Evolutionary conservation across 2,888 invertebrate species (phyloP), one percentile per base, ranked within the genome.

Genomic region (Synanthedon myopaeformis): DNA sequence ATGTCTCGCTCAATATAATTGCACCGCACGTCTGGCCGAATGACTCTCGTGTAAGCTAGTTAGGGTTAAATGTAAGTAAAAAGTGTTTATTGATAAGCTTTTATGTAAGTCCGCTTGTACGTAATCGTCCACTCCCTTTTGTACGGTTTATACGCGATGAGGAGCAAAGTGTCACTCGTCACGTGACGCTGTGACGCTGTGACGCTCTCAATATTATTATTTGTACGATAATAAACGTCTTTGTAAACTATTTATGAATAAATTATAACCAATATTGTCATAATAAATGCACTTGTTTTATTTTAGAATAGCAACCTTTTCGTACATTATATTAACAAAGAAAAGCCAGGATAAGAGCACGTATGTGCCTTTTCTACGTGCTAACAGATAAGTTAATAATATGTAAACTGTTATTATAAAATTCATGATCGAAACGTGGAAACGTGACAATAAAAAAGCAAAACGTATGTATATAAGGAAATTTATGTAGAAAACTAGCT

Each of bases 191-290:
- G 17, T 17, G 2, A 17, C 17, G 23, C 23, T 23, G 23, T 23
- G 23, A 23, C 23, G 23, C 23, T 3, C 35, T 35, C 6, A 8
- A 35, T 35, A 35, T 35, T 72, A 79, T 79, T 76, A 74, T 81
- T 82, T 85, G 83, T 85, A 84, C 82, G 82, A 85, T 85, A 82
- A 82, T 74, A 35, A 35, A 35, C 35, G 77, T 84, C 81, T 83
- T 77, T 86, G 84, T 86, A 86, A 85, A 86, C 86, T 88, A 87
- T 85, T 87, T 83, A 83, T 84, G 64, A 84, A 85, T 87, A 86
- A 84, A 88, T 85, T 85, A 86, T 88, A 86, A 86, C 84, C 84
- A 35, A 78, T 83, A 86, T 82, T 84, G 82, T 82, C 17, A 82
- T 52, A 51, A 23, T n/a, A n/a, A 41, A 3, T 19, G n/a, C 12